Evolutionary conservation across 2,797 vertebrate genomes (phyloP), one percentile per base, ranked within the genome.

Genomic region (Hephaestus fuliginosus): DNA sequence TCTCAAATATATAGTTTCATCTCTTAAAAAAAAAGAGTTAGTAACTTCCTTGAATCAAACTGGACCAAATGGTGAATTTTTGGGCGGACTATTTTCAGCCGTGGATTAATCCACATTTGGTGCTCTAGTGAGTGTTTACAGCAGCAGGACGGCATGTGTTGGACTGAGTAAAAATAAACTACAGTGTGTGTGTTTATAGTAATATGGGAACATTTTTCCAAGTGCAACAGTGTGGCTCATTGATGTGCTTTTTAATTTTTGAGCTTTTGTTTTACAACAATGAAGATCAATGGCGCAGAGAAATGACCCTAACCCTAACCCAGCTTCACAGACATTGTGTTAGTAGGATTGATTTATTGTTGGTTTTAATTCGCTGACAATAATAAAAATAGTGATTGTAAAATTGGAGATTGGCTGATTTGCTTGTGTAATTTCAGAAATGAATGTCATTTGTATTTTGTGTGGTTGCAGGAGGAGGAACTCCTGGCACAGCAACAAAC

Each of bases 141-240:
- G 51, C 22, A 58, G 48, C 28, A 74, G 55, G 53, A 9, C 28
- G 17, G 52, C 68, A 22, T 64, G 64, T 18, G 28, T 57, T 28
- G 41, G 58, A 57, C 2, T 68, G 25, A 22, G 30, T 52, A 55
- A 52, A 78, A 81, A 60, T 74, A 41, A 63, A 39, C 51, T 10
- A 57, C 14, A 25, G 55, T 60, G 52, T 30, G 13, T 5, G 4
- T 28, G n/a, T 36, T 69, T 25, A 43, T 73, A 64, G 41, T 52
- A 30, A 25, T 36, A 8, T 44, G 22, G 43, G 8, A 70, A 58
- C 13, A 65, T 75, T 52, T 57, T 67, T 28, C n/a, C 36, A 51
- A 55, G 39, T 44, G 39, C 36, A 14, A 36, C 36, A 28, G 18
- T 30, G 13, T 11, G 49, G 14, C 49, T 53, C 36, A n/a, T 3